phyloP scores from a whole-genome alignment of 2,797 vertebrate species.

The Syngnathus acus region DNA sequence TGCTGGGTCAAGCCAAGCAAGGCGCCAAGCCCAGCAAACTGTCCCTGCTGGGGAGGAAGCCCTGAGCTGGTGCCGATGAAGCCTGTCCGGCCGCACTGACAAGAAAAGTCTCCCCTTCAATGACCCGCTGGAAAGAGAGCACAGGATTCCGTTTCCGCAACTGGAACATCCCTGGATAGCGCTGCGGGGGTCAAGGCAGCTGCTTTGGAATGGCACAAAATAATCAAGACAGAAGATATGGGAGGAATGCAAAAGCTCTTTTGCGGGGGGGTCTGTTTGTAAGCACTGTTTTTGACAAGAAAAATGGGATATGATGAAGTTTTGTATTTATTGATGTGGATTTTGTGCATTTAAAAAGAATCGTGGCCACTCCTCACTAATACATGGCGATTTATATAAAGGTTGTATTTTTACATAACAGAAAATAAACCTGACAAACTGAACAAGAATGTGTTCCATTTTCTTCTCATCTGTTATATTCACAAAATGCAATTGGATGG shows the following conservation, averaged over 20 bases:
- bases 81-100: too few relatives aligned
- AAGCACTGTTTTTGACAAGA: slow-evolving; percentile 27
- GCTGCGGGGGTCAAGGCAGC: background rate
- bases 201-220: background rate
- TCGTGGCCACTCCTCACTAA: slow-evolving; percentile 30
- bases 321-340: slow-evolving; percentile 48
- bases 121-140: background rate
- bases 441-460: slow-evolving; percentile 20
- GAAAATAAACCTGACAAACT: slow-evolving; percentile 38
- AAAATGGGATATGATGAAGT: slow-evolving; percentile 8
- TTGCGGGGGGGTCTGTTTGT: slow-evolving; percentile 21
- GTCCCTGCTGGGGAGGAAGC: slow-evolving; percentile 35
- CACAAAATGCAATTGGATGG: too few relatives aligned
- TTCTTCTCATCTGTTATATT: too few relatives aligned
- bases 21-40: slow-evolving; percentile 29
- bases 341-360: slow-evolving; percentile 28
- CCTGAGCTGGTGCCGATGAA: slow-evolving; percentile 21
- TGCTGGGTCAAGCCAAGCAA: slow-evolving; percentile 54
- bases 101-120: too few relatives aligned
- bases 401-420: slow-evolving; percentile 28
- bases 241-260: slow-evolving; percentile 26
- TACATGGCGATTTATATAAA: slow-evolving; percentile 37
- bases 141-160: background rate
- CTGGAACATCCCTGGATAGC: slow-evolving; percentile 3
- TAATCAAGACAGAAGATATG: background rate